Conservation (phyloP, 2,113 vertebrate genomes). For the Chaetura pelagica region DNA sequence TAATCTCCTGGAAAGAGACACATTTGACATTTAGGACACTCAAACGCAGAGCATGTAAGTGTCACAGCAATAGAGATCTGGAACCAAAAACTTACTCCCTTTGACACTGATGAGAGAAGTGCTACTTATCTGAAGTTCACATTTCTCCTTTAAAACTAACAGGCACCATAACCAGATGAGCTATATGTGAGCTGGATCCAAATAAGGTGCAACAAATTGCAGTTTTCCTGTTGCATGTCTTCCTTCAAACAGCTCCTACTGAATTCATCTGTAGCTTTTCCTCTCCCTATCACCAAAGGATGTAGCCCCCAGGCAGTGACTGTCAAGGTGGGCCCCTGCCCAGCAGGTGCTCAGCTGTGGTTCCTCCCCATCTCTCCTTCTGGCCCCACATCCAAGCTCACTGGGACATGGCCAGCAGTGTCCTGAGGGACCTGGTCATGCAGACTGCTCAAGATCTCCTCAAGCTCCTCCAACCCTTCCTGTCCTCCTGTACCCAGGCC, state of each 20-base stretch:
- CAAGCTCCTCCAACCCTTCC: not conserved
- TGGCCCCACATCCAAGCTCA: not conserved
- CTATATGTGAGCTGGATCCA: not conserved
- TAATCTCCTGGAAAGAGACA: not conserved
- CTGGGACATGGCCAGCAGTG: not conserved
- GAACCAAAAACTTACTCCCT: not conserved
- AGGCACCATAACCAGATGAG: not conserved
- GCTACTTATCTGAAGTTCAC: not conserved
- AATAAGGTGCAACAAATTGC: not conserved
- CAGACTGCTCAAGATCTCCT: not conserved
- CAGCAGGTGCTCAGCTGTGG: rapidly evolving
- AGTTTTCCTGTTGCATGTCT: not conserved
- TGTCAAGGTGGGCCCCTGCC: no score
- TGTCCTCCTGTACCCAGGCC: no score
- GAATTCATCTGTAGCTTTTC: not conserved
- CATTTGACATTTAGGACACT: not conserved
- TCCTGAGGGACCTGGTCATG: not conserved
- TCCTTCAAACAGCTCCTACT: not conserved
- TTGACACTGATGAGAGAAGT: not conserved
- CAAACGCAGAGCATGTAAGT: not conserved
- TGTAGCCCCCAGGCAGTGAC: rapidly evolving
- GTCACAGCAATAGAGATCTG: not conserved
- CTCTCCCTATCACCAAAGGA: not conserved
- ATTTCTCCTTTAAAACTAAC: not conserved
- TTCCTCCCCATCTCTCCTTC: not conserved